Percentiles rank a stretch among this genome's conserved stretches.
Conservation (phyloP, 2,888 invertebrate genomes). For the Brachylomia viminalis region DNA sequence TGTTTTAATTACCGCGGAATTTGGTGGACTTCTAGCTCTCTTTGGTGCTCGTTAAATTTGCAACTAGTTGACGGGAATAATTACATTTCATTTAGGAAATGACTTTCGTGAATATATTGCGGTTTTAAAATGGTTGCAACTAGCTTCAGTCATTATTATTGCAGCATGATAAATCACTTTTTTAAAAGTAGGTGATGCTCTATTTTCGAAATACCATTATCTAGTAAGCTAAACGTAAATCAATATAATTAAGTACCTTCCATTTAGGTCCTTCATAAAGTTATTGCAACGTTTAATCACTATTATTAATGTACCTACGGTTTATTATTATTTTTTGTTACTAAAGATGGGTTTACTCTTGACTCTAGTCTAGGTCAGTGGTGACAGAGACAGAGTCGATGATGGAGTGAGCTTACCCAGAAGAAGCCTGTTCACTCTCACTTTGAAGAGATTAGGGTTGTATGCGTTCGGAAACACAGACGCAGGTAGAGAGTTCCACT, state of each 20-base stretch:
- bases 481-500: too few species aligned
- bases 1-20: slow-evolving; percentile 58
- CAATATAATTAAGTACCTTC: not conserved
- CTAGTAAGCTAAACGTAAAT: too few species aligned
- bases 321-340: too few species aligned
- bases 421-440: too few species aligned
- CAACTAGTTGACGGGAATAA: slow-evolving; percentile 20
- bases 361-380: too few species aligned
- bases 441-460: too few species aligned
- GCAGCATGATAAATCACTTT: not conserved
- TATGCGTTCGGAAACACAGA: too few species aligned
- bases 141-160: not conserved
- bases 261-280: not conserved
- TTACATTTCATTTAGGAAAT: not conserved
- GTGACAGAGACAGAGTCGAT: too few species aligned
- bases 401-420: too few species aligned
- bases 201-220: not conserved
- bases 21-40: slow-evolving; percentile 50
- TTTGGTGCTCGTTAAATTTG: slow-evolving; percentile 33
- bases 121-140: not conserved
- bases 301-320: not conserved
- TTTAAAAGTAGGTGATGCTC: not conserved
- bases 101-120: not conserved
- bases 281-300: not conserved
- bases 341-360: too few species aligned